Percentiles rank a stretch among this genome's conserved stretches.
Evolutionary conservation across 2,113 vertebrate genomes (phyloP).

Genomic region (Chascanopsetta lugubris): DNA sequence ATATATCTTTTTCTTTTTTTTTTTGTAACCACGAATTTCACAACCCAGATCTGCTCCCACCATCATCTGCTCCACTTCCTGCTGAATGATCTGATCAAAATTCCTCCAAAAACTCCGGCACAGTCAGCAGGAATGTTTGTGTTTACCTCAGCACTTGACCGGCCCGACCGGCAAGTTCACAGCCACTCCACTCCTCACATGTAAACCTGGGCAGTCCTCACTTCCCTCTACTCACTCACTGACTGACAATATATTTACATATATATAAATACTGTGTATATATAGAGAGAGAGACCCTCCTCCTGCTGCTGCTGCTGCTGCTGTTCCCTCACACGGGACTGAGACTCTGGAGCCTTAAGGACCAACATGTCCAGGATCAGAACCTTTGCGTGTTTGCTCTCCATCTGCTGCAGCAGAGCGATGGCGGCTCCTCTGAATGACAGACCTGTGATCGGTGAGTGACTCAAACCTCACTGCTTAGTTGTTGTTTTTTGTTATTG

Average conservation of each 20-base stretch:
- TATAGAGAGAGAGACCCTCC: too few species aligned
- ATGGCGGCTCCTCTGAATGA: constrained; percentile 57
- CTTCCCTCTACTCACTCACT: constrained; percentile 51
- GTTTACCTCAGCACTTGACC: constrained; percentile 40
- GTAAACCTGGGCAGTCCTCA: constrained; percentile 60
- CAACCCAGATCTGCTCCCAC: background rate
- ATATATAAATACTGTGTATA: constrained; percentile 34
- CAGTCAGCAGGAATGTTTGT: constrained; percentile 35
- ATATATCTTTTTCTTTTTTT: constrained; percentile 6
- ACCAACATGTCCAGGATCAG: constrained; percentile 18
- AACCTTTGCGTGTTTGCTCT: constrained; percentile 23
- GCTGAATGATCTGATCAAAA: background rate
- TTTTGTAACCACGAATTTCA: too few species aligned
- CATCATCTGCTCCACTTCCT: background rate
- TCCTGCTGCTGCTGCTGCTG: too few species aligned
- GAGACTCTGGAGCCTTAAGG: background rate
- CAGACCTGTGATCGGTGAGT: constrained; percentile 77
- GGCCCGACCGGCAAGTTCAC: constrained; percentile 10
- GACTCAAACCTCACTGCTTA: background rate
- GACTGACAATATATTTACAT: too few species aligned
- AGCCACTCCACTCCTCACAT: constrained; percentile 16
- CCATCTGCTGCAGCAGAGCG: constrained; percentile 29
- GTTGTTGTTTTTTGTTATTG: background rate
- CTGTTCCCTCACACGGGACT: too few species aligned
- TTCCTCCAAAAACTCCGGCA: constrained; percentile 50